Evolutionary conservation across 2,888 invertebrate genomes (phyloP), one percentile per base, ranked within the genome.

Genomic region (Ennomos quercinarius): DNA sequence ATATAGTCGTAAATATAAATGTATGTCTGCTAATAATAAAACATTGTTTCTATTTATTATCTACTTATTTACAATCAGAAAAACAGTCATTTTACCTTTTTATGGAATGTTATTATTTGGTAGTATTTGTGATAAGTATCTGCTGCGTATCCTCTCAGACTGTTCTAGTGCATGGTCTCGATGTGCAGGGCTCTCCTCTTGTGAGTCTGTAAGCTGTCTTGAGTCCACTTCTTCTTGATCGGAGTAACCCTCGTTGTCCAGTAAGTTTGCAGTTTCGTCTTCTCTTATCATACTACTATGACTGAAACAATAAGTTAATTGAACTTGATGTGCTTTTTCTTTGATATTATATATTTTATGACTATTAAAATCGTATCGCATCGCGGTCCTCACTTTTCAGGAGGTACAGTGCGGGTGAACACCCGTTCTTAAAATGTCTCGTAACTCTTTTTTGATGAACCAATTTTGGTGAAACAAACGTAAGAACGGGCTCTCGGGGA

Each of bases 91-190:
- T 87, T 72, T 80, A 84, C 79, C 83, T 78, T 43, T 89, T 84
- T 63, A 68, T 47, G 85, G 83, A 80, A 83, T 83, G 82, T 84
- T 86, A 67, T 84, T 82, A 61, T 80, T 84, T 67, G 91, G 87
- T 66, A 91, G 80, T 75, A 93, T 88, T 80, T 91, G 93, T 70
- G 91, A 77, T 71, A 93, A 80, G 73, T 93, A 93, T 80, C 89
- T 80, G 66, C 84, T 87, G 68, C 93, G 87, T 71, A 93, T 93
- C 61, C 93, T 84, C 70, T 91, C 87, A 2, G 92, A 91, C 58
- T 89, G 87, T 10, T 76, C 79, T 51, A 76, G 82, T 9, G 87
- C 75, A 1, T 78, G 68, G 53, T 87, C 84, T 39, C 81, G 74
- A 9, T 55, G 77, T 68, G 67, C 52, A 3, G 72, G 63, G 45